Evolutionary conservation across 2,888 invertebrate genomes (phyloP), one percentile per base, ranked within the genome.

Genomic region (Trissonchulus latispiculum): DNA sequence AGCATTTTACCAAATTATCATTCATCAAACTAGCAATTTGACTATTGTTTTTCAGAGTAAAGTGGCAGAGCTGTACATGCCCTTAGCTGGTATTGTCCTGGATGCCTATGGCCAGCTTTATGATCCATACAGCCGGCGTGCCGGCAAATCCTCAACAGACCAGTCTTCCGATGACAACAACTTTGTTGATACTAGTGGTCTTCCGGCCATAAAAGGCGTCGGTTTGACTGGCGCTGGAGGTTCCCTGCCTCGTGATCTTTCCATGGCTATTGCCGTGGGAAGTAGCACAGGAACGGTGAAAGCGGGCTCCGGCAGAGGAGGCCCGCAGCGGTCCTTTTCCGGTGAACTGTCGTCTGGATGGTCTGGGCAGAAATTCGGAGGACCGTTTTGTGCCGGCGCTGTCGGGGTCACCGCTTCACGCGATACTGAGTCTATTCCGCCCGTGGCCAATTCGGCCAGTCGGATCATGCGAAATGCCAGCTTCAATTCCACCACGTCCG

Each of bases 11-110:
- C n/a, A n/a, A n/a, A n/a, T n/a, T n/a, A n/a, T n/a, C n/a, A n/a
- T n/a, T n/a, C n/a, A n/a, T n/a, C n/a, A n/a, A n/a, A n/a, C n/a
- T n/a, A n/a, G n/a, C n/a, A n/a, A n/a, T n/a, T n/a, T n/a, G n/a
- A n/a, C n/a, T 59, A 29, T 33, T 48, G 80, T 83, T 74, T 48
- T 48, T 48, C 89, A 89, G 81, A 90, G 92, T 37, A 87, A 95
- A 35, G 91, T 95, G 0, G 92, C 95, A 0, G 89, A 90, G 1
- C 86, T 97, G 0, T 96, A 96, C 85, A 87, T 96, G 77, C 96
- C 96, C 0, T 85, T 96, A 32, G 84, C 95, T 2, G 89, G 89
- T 70, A 90, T 94, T 74, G 89, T 91, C 36, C 89, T 95, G 88
- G 94, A 95, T 77, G 89, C 90, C 1, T 86, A 91, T 77, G 90